A percentile compares a stretch with the other conserved stretches of the same genome.
phyloP scores from a whole-genome alignment of 2,797 vertebrate genomes.

The Acridotheres tristis region DNA sequence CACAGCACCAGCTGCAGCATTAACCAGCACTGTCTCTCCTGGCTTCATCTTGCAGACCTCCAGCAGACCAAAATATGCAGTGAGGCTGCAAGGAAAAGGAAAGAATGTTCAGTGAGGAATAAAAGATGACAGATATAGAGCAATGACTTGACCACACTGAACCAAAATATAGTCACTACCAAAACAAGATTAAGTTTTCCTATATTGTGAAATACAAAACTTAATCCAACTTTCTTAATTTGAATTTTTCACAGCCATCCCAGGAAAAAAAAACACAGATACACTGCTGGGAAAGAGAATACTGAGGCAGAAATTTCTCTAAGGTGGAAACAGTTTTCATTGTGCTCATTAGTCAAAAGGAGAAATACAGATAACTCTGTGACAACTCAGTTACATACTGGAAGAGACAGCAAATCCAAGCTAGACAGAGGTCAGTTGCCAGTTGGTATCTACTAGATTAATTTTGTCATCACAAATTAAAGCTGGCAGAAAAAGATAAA shows the following conservation, averaged over 20 bases:
- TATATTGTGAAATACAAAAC: neutral
- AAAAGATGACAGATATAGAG: neutral
- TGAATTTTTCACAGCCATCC: neutral
- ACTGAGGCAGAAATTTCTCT: neutral
- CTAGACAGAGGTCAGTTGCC: neutral
- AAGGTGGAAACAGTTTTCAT: neutral
- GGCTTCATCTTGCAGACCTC: slow-evolving; percentile 83
- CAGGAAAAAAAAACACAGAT: neutral
- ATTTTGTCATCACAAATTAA: neutral
- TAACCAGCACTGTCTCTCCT: slow-evolving; percentile 89
- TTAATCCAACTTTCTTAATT: neutral
- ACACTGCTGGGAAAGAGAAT: neutral
- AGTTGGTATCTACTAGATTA: neutral
- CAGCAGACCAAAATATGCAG: slow-evolving; percentile 87
- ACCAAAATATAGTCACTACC: neutral
- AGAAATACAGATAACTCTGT: neutral
- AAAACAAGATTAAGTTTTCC: neutral
- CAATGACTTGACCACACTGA: neutral
- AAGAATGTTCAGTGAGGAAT: neutral
- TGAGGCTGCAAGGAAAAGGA: slow-evolving; percentile 77
- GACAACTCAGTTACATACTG: neutral
- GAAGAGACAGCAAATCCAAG: neutral
- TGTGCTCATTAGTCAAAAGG: neutral
- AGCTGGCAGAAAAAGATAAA: neutral
- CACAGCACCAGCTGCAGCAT: slow-evolving; percentile 90